phyloP scores from a whole-genome alignment of 2,888 invertebrate genomes.

The Drosophila algonquin region DNA sequence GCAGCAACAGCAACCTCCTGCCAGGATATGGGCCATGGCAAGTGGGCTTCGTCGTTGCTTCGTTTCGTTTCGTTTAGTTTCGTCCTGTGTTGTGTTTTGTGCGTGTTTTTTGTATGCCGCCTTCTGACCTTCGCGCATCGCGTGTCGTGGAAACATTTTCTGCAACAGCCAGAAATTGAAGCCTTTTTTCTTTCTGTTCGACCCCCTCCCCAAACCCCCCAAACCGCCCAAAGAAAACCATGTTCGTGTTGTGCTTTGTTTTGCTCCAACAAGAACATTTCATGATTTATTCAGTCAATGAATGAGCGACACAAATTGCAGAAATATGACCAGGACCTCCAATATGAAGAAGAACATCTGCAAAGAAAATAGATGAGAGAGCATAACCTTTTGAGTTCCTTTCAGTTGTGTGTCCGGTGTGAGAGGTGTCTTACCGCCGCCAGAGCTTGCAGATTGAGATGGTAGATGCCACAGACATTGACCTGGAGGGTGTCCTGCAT shows the following conservation, averaged over 20 bases:
- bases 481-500: conserved; percentile 67
- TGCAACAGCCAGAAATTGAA: conserved; percentile 23
- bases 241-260: conserved; percentile 12
- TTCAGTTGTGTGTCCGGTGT: neutral
- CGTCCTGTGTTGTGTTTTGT: conserved; percentile 5
- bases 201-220: neutral
- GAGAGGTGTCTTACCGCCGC: conserved; percentile 39
- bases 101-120: conserved; percentile 14
- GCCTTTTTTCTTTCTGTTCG: neutral
- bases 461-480: conserved; percentile 64
- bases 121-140: conserved; percentile 43
- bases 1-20: neutral
- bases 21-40: neutral
- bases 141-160: conserved; percentile 43
- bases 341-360: conserved; percentile 69
- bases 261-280: neutral
- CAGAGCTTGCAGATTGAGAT: conserved; percentile 62
- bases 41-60: neutral
- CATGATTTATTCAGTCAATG: conserved; percentile 31
- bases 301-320: conserved; percentile 58
- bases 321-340: conserved; percentile 60
- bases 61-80: too few relatives aligned
- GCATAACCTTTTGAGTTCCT: neutral
- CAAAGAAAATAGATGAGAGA: neutral
- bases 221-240: conserved; percentile 2